Percentiles rank a stretch among this genome's conserved stretches.
Conservation (phyloP, 2,888 invertebrate species). For the Acanthosepion lycidas region DNA sequence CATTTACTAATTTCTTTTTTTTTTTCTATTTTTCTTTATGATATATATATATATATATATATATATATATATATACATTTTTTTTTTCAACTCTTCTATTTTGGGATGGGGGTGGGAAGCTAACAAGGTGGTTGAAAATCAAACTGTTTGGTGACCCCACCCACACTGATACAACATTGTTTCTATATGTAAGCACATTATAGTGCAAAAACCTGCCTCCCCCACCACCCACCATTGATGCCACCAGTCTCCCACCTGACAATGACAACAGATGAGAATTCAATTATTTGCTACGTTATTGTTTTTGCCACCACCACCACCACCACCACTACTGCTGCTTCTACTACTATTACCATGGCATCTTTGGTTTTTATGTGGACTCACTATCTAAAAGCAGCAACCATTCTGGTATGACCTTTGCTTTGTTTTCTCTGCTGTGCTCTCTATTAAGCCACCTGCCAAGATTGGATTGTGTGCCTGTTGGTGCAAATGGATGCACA, state of each 20-base stretch:
- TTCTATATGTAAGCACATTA: no score
- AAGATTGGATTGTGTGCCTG: background rate
- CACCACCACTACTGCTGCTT: no score
- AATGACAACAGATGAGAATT: no score
- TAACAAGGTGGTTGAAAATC: background rate
- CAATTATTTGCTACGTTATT: no score
- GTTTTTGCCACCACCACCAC: no score
- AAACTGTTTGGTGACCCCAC: background rate
- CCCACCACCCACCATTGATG: no score
- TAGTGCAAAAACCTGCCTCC: no score
- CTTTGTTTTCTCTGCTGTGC: background rate
- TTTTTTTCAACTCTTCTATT: background rate
- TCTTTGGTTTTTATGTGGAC: no score
- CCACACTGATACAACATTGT: background rate
- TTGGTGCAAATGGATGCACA: background rate
- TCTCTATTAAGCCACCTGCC: background rate
- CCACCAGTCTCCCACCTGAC: no score
- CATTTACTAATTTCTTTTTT: background rate
- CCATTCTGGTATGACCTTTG: background rate
- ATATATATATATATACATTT: no score
- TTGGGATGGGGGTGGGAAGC: background rate
- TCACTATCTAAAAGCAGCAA: background rate
- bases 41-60: no score
- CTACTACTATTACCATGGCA: no score
- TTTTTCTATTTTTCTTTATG: background rate